Evolutionary conservation across 2,888 invertebrate species (phyloP), one percentile per base, ranked within the genome.

Genomic region (Agapetus fuscipes): DNA sequence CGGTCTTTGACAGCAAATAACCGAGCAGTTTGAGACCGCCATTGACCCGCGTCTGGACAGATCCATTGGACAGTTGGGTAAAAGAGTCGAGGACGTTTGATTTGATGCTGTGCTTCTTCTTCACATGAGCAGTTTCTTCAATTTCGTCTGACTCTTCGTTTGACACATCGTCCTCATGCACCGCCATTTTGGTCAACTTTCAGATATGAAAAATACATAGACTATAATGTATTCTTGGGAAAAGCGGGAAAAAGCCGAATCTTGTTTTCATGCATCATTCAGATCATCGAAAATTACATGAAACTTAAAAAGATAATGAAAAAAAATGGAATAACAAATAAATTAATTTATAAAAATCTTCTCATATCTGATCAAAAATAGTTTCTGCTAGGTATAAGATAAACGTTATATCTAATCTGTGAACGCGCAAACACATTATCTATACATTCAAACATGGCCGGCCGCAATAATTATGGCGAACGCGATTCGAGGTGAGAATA

Each of bases 391-490:
- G n/a, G n/a, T n/a, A n/a, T n/a, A n/a, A n/a, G n/a, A n/a, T n/a
- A n/a, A n/a, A n/a, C n/a, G n/a, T n/a, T n/a, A n/a, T 20, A 20
- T 20, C 20, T 20, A 4, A 20, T 33, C 34, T 35, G 29, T 32
- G 43, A 38, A 39, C 35, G 43, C 43, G 43, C 43, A 43, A 25
- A 39, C 43, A 39, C 39, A 35, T 39, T 36, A 4, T 39, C 36
- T 30, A 33, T 37, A 36, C 36, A 39, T 43, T 39, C 43, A 43
- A 86, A 85, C 80, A 86, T 86, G 86, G 86, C 86, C 78, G 83
- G 83, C 72, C 84, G 84, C 73, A 78, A 80, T 80, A 79, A 81
- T 72, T 84, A 78, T 74, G 83, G 84, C 65, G 82, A 76, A 68
- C 68, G 73, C 64, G 75, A 85, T 78, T 74, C 79, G 68, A 85